phyloP scores from a whole-genome alignment of 2,888 invertebrate genomes.

The Pinctada fucata region DNA sequence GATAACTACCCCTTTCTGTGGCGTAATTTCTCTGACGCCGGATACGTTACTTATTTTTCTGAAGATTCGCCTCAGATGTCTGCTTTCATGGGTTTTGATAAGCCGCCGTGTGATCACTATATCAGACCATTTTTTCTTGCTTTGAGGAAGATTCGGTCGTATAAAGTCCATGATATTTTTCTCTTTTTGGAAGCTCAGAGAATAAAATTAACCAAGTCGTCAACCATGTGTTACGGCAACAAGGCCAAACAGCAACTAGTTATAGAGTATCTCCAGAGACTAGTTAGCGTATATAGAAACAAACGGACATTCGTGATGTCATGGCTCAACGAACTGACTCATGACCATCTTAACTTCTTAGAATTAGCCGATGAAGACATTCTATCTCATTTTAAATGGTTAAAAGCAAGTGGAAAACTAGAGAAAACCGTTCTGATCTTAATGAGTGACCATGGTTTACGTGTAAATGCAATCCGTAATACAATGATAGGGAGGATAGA shows the following conservation, averaged over 20 bases:
- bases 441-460: slow-evolving; percentile 92
- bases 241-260: slow-evolving; percentile 28
- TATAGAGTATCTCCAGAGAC: slow-evolving; percentile 63
- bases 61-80: slow-evolving; percentile 89
- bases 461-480: slow-evolving; percentile 89
- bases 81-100: slow-evolving; percentile 88
- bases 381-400: slow-evolving; percentile 80
- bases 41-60: slow-evolving; percentile 86
- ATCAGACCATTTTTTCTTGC: slow-evolving; percentile 85
- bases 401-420: slow-evolving; percentile 68
- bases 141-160: slow-evolving; percentile 56
- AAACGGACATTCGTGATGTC: slow-evolving; percentile 87
- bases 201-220: slow-evolving; percentile 19
- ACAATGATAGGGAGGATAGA: slow-evolving; percentile 88
- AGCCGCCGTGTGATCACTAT: slow-evolving; percentile 90
- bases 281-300: slow-evolving; percentile 81
- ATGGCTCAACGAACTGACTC: slow-evolving; percentile 90
- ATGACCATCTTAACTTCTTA: slow-evolving; percentile 89
- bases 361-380: slow-evolving; percentile 84
- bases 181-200: slow-evolving; percentile 31
- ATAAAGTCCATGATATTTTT: slow-evolving; percentile 15
- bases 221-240: slow-evolving; percentile 31
- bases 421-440: slow-evolving; percentile 63
- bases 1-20: slow-evolving; percentile 85
- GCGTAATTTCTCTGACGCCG: slow-evolving; percentile 85